Percentiles rank a stretch among this genome's conserved stretches.
Evolutionary conservation across 2,797 vertebrate genomes (phyloP).

Genomic region (Hydrophis major): DNA sequence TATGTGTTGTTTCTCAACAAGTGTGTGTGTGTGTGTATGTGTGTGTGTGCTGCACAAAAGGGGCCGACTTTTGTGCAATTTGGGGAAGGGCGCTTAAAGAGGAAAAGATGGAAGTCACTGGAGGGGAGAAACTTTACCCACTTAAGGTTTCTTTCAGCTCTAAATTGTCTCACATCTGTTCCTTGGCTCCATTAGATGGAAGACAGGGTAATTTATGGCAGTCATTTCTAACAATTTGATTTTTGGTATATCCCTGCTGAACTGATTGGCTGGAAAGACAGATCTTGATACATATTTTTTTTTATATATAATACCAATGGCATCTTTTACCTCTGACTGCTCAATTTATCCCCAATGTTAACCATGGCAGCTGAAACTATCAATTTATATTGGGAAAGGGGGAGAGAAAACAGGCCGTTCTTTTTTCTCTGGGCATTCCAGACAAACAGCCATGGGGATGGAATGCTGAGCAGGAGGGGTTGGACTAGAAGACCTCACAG

Average conservation of each 20-base stretch:
- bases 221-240: constrained; percentile 76
- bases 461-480: too few species aligned
- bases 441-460: too few species aligned
- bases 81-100: neutral
- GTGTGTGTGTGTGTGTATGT: constrained; percentile 43
- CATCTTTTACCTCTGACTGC: constrained; percentile 71
- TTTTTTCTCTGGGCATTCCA: neutral
- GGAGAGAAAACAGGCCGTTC: constrained; percentile 50
- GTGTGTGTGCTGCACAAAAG: constrained; percentile 61
- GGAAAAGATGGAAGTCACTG: constrained; percentile 35
- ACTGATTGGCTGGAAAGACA: constrained; percentile 75
- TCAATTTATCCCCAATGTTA: constrained; percentile 68
- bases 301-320: constrained; percentile 68
- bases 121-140: constrained; percentile 63
- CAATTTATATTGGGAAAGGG: constrained; percentile 61
- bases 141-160: constrained; percentile 60
- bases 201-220: constrained; percentile 72
- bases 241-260: constrained; percentile 75
- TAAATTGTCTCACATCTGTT: constrained; percentile 75
- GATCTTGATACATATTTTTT: constrained; percentile 60
- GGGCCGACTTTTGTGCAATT: constrained; percentile 45
- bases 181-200: constrained; percentile 68
- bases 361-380: constrained; percentile 52
- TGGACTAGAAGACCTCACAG: too few species aligned
- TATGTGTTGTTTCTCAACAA: constrained; percentile 60